Percentiles rank a stretch among this genome's conserved stretches.
These are phyloP conservation scores for Corbicula japonica DNA, from an alignment of 2,888 invertebrate species.

Conservation along the genomic window DNA sequence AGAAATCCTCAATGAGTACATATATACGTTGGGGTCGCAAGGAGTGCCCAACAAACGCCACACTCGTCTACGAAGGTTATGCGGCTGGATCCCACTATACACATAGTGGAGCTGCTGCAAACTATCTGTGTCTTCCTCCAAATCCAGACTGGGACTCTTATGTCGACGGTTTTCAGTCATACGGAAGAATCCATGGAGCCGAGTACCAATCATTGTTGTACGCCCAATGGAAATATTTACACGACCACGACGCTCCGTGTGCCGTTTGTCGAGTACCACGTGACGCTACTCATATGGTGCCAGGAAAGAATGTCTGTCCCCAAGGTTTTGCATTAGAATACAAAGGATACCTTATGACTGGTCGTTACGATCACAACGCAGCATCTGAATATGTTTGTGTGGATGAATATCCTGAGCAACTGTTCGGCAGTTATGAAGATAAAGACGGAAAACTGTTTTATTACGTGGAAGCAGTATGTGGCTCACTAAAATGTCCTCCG, in stretches of 20 bases:
- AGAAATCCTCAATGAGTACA: too few relatives aligned
- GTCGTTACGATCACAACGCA: not conserved
- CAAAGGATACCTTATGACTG: slow-evolving; percentile 14
- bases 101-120: not conserved
- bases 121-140: slow-evolving; percentile 7
- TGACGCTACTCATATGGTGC: slow-evolving; percentile 7
- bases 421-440: not conserved
- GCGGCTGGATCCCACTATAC: slow-evolving; percentile 7
- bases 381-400: slow-evolving; percentile 19
- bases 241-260: slow-evolving; percentile 16
- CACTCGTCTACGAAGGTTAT: slow-evolving; percentile 4
- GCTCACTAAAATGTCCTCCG: slow-evolving; percentile 23
- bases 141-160: slow-evolving; percentile 8
- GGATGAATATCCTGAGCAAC: slow-evolving; percentile 10
- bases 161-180: not conserved
- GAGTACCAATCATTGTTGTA: slow-evolving; percentile 3
- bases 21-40: too few relatives aligned
- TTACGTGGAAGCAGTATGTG: slow-evolving; percentile 4
- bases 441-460: slow-evolving; percentile 7
- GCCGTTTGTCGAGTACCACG: slow-evolving; percentile 6
- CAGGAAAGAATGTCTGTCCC: slow-evolving; percentile 6
- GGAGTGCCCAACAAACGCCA: too few relatives aligned
- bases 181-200: not conserved
- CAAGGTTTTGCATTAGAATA: slow-evolving; percentile 15
- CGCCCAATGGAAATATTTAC: not conserved